phyloP scores from a whole-genome alignment of 2,888 invertebrate genomes.

The Erebia palarica region DNA sequence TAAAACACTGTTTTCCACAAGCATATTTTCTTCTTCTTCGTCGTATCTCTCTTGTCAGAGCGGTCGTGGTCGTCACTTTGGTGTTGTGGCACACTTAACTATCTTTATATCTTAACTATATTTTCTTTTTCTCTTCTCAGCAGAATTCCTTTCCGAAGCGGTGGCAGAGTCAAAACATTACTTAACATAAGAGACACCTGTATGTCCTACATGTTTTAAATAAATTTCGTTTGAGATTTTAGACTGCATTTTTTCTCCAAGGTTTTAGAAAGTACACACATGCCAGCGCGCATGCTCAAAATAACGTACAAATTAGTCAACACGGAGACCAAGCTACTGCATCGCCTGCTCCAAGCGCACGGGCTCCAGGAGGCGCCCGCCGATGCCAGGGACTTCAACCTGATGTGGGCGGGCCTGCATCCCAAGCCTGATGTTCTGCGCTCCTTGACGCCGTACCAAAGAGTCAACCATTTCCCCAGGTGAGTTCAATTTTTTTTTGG shows the following conservation, averaged over 20 bases:
- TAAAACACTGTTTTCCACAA: not conserved
- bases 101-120: too few species aligned
- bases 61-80: too few species aligned
- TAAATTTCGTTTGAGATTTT: too few species aligned
- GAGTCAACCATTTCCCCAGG: conserved; percentile 98
- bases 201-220: too few species aligned
- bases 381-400: conserved; percentile 88
- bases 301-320: conserved; percentile 91
- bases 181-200: too few species aligned
- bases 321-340: conserved; percentile 90
- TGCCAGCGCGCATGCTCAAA: conserved; percentile 87
- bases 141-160: too few species aligned
- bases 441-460: conserved; percentile 92
- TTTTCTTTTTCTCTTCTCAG: too few species aligned
- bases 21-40: not conserved
- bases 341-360: conserved; percentile 89
- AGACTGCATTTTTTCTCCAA: conserved; percentile 35
- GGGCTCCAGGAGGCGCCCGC: conserved; percentile 86
- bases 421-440: conserved; percentile 94
- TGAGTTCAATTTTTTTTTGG: conserved; percentile 51
- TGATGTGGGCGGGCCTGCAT: conserved; percentile 96
- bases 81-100: too few species aligned
- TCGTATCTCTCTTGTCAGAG: too few species aligned
- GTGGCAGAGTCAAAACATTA: too few species aligned
- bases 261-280: conserved; percentile 75